Evolutionary conservation across 2,113 vertebrate species (phyloP).

Genomic region (Myodes glareolus): DNA sequence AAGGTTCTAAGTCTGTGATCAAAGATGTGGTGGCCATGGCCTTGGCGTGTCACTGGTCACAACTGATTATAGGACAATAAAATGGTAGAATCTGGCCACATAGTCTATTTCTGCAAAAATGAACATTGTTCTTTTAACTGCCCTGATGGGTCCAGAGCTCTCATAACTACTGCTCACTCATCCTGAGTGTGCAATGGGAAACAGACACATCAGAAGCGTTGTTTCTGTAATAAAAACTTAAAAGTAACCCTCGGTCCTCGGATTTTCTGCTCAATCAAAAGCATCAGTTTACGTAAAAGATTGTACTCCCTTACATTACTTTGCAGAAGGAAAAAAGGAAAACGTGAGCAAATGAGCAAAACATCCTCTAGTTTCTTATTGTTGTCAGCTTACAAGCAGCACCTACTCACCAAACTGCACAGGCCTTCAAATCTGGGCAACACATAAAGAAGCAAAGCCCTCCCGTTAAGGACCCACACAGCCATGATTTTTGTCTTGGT

Average conservation of each 20-base stretch:
- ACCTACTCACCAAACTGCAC: slow-evolving; percentile 45
- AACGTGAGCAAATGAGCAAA: slow-evolving; percentile 31
- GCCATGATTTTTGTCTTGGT: neutral
- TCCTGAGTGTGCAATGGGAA: neutral
- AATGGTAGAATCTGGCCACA: neutral
- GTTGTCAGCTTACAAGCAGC: slow-evolving; percentile 46
- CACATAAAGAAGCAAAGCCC: slow-evolving; percentile 12
- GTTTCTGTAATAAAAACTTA: neutral
- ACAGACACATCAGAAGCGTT: neutral
- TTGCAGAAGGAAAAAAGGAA: neutral
- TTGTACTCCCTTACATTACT: neutral
- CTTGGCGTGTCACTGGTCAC: neutral
- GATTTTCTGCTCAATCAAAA: slow-evolving; percentile 38
- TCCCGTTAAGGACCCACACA: neutral
- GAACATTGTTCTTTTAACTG: neutral
- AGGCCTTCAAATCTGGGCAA: slow-evolving; percentile 35
- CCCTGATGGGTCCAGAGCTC: neutral
- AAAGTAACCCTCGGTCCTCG: neutral
- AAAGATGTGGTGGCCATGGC: neutral
- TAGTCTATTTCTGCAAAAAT: neutral
- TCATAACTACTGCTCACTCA: neutral
- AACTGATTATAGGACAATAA: neutral
- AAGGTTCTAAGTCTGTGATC: neutral
- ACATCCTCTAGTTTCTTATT: neutral
- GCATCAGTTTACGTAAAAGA: neutral